These are phyloP conservation scores for Spialia ferax DNA, from an alignment of 2,888 invertebrate genomes.

Conservation along the genomic window DNA sequence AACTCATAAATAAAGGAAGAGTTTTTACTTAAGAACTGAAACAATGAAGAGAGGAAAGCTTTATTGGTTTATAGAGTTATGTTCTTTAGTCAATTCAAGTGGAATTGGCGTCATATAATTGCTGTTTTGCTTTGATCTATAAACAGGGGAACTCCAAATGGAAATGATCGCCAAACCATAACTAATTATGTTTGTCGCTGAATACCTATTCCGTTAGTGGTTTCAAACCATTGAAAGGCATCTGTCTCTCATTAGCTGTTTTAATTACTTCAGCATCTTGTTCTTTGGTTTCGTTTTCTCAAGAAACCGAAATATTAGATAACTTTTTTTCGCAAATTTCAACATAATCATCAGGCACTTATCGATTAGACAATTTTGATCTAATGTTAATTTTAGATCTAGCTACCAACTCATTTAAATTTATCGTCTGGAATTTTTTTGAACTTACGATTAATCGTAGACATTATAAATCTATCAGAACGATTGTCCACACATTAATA, in stretches of 20 bases:
- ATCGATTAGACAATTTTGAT: too few species aligned
- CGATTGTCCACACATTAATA: neutral
- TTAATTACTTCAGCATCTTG: constrained; percentile 14
- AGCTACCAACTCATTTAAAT: too few species aligned
- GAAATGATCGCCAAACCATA: too few species aligned
- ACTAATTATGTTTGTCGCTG: neutral
- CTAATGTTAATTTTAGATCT: too few species aligned
- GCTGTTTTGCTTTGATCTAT: neutral
- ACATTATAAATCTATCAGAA: neutral
- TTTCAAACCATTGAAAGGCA: neutral
- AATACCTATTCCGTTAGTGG: neutral
- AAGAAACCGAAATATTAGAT: constrained; percentile 32
- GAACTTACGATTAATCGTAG: neutral
- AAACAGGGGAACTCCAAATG: constrained; percentile 15
- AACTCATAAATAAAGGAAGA: neutral
- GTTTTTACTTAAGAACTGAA: neutral
- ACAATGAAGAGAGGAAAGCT: neutral
- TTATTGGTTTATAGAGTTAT: neutral
- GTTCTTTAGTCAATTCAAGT: neutral
- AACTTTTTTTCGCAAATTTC: constrained; percentile 41
- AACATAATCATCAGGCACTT: too few species aligned
- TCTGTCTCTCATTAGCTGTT: constrained; percentile 6
- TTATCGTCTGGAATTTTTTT: too few species aligned
- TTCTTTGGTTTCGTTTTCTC: constrained; percentile 18
- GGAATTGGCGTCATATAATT: neutral